Base-by-base conservation (phyloP, 2,888 invertebrate species). In the Melinaea menophilus region DNA sequence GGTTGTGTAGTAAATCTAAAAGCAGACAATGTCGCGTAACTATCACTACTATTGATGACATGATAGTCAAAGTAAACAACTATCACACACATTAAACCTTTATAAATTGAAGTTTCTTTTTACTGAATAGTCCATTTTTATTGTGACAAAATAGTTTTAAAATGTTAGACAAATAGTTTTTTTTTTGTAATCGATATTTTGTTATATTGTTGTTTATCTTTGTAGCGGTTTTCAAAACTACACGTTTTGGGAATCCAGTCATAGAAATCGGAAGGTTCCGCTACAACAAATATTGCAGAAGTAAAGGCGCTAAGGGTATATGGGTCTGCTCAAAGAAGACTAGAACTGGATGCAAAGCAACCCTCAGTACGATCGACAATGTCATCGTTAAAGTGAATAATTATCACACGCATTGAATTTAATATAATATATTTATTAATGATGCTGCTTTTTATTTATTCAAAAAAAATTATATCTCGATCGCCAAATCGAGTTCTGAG, bases 331-430 rank as follows among this genome's bases (percentile, higher is more conserved):
- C 62, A 12, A 79, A 73, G 59, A 66, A 69, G 54, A 69, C 73
- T 64, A 60, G 70, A 2, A 11, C 56, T 0, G 77, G 78, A 2
- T 85, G 84, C 62, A 72, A 79, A 4, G 76, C 81, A 0, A 76
- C 77, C 2, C 69, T 86, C 2, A 75, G 76, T 33, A 83, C 84
- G 0, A 58, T 75, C 3, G 72, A 82, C 1, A 69, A 79, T 46
- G 64, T 63, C 4, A 73, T 81, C 33, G 64, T 78, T 9, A 75
- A 65, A 60, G 57, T 69, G 2, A 75, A 72, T 37, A 66, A 72
- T 34, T 35, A 35, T 0, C 75, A 77, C 47, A 75, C 63, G 5
- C 76, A 76, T 57, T 60, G 33, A 65, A 58, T 34, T 51, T 55
- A 41, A 31, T n/a, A 51, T 51, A 51, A 31, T 31, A 51, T 51